A percentile compares a stretch with the other conserved stretches of the same genome.
These are phyloP conservation scores for zebrafish (Danio rerio) DNA, from an alignment of 2,113 vertebrate species.

Conservation along the genomic window GRCz12tu NC_133186.1:35262001-35262500, in stretches of 20 bases:
- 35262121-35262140: slow-evolving; percentile 17
- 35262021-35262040: background rate
- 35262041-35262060: slow-evolving; percentile 18
- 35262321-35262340: background rate
- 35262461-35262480: no score
- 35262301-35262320: slow-evolving; percentile 26
- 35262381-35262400: background rate
- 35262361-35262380: background rate
- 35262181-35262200: slow-evolving; percentile 38
- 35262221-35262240: slow-evolving; percentile 37
- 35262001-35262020: background rate
- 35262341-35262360: background rate
- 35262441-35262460: no score
- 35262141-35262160: slow-evolving; percentile 19
- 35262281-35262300: slow-evolving; percentile 34
- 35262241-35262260: slow-evolving; percentile 50
- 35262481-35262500: no score
- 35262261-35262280: slow-evolving; percentile 29
- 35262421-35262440: no score
- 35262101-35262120: background rate
- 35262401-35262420: no score
- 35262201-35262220: slow-evolving; percentile 45
- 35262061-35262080: background rate
- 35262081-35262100: slow-evolving; percentile 9
- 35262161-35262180: slow-evolving; percentile 27